Evolutionary conservation across 1,140 invertebrate genomes (phyloP), one percentile per base, ranked within the genome.

Genomic region (Diorhabda sublineata): DNA sequence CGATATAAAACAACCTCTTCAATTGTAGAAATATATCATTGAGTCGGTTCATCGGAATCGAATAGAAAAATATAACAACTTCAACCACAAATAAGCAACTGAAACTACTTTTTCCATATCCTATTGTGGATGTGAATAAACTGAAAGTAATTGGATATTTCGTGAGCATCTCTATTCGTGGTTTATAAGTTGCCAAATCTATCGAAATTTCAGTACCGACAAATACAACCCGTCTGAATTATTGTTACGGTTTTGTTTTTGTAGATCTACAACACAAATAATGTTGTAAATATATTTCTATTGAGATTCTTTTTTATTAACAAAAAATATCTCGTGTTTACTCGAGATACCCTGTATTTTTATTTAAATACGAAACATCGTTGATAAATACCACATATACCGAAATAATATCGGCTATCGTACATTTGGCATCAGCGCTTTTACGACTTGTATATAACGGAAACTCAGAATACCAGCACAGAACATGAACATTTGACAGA

Each of bases 401-500:
- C 26, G 26, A 26, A 26, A 26, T 26, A 26, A 26, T 26, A 26
- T 26, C 26, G 26, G n/a, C n/a, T 52, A 52, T 3, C 47, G n/a
- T 52, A 52, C 47, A n/a, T n/a, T 52, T 52, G 47, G 47, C 47
- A 52, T 52, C 47, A n/a, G n/a, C n/a, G 47, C 47, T 52, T 60
- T 42, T 60, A 7, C 58, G 58, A 11, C 41, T 8, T 56, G n/a
- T 47, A 64, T 47, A 45, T 8, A 64, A 57, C 52, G 63, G 6
- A 47, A 52, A 56, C 11, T 7, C 2, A n/a, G 61, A 62, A 62
- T 44, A 3, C 44, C 61, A 11, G 42, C 11, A n/a, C 26, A 44
- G 44, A 65, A 65, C 64, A 44, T 58, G 45, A 67, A 45, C 65
- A 60, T 67, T 67, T 67, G 65, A 67, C 65, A 67, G 58, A 60